Evolutionary conservation across 2,113 vertebrate species (phyloP).

Genomic region (Parotia lawesii): DNA sequence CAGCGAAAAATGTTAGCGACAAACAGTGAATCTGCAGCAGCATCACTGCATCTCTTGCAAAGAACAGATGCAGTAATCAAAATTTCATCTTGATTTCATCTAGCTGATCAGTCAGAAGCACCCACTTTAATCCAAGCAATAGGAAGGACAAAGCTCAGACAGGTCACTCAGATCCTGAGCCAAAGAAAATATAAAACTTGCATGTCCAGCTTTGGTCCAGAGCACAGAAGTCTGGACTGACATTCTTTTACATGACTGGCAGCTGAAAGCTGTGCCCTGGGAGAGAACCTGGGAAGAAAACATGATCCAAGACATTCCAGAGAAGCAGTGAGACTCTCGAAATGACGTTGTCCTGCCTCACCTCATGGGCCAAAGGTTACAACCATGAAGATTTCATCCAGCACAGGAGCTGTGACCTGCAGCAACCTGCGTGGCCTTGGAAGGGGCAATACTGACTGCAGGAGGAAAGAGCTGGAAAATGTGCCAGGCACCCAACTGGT

Average conservation of each 20-base stretch:
- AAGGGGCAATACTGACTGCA: not conserved
- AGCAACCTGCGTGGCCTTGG: not conserved
- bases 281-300: not conserved
- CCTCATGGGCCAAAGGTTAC: not conserved
- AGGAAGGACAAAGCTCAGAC: not conserved
- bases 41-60: rapidly evolving
- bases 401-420: not conserved
- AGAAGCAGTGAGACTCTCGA: not conserved
- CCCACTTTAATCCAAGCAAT: not conserved
- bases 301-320: not conserved
- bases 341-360: not conserved
- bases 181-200: not conserved
- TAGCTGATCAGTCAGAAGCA: not conserved
- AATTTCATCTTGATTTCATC: not conserved
- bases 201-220: not conserved
- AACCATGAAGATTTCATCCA: not conserved
- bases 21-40: not conserved
- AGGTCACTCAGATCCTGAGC: not conserved
- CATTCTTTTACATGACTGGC: not conserved
- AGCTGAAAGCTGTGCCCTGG: not conserved
- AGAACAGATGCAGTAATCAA: not conserved
- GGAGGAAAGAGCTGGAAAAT: not conserved
- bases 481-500: not conserved
- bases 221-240: not conserved
- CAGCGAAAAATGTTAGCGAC: not conserved